Conservation (phyloP, 2,888 invertebrate species). For the Trachelus tabidus region DNA sequence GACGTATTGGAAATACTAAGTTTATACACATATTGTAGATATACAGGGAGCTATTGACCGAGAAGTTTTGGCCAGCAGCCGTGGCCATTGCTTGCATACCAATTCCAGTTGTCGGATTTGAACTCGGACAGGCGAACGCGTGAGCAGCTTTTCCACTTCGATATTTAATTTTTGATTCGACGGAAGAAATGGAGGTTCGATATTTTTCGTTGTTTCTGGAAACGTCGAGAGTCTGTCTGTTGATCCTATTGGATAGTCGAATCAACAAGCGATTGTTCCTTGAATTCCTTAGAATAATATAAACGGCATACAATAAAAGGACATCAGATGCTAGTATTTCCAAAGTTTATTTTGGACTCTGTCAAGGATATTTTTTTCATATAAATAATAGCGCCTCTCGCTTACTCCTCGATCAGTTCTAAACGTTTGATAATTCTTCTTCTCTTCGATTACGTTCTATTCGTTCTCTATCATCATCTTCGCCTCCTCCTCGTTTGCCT, state of each 20-base stretch:
- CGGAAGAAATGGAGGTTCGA: too few species aligned
- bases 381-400: not conserved
- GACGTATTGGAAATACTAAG: conserved; percentile 43
- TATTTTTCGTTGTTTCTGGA: too few species aligned
- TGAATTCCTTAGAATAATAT: not conserved
- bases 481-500: conserved; percentile 23
- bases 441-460: not conserved
- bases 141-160: not conserved
- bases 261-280: too few species aligned
- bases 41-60: conserved; percentile 43
- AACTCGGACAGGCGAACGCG: conserved; percentile 38
- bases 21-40: conserved; percentile 9
- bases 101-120: conserved; percentile 53
- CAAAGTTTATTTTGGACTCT: too few species aligned
- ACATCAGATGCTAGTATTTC: conserved; percentile 30
- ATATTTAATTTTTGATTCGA: too few species aligned
- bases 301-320: conserved; percentile 31
- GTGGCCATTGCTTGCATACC: conserved; percentile 48
- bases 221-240: too few species aligned
- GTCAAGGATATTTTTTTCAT: too few species aligned
- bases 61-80: conserved; percentile 48
- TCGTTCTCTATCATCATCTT: conserved; percentile 2
- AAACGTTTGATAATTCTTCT: conserved; percentile 1
- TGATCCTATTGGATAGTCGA: too few species aligned
- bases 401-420: not conserved